Evolutionary conservation across 2,797 vertebrate genomes (phyloP).

Genomic region (Coendou prehensilis): DNA sequence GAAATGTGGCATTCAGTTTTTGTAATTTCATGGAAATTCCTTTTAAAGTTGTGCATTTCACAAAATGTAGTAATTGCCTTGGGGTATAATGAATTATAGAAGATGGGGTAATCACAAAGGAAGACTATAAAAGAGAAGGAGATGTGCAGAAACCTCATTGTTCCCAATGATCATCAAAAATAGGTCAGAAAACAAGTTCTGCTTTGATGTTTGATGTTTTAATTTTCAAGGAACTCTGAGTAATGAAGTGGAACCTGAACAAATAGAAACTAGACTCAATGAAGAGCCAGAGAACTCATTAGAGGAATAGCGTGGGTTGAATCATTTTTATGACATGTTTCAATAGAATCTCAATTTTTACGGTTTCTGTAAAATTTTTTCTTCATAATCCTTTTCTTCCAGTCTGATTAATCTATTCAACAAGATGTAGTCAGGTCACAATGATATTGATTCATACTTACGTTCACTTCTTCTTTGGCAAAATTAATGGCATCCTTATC

Average conservation of each 20-base stretch:
- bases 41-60: conserved; percentile 78
- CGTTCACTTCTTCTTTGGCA: neutral
- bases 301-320: conserved; percentile 24
- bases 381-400: conserved; percentile 53
- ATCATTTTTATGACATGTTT: conserved; percentile 72
- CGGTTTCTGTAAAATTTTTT: conserved; percentile 55
- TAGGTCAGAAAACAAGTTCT: conserved; percentile 82
- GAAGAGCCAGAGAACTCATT: conserved; percentile 66
- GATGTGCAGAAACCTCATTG: conserved; percentile 76
- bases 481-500: conserved; percentile 4
- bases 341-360: conserved; percentile 59
- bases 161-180: conserved; percentile 79
- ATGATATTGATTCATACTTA: neutral
- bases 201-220: conserved; percentile 83
- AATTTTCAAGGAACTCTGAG: conserved; percentile 75
- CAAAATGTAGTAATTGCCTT: conserved; percentile 78
- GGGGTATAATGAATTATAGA: conserved; percentile 73
- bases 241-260: conserved; percentile 83
- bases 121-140: conserved; percentile 53
- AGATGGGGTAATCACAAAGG: conserved; percentile 73
- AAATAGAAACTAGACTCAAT: conserved; percentile 77
- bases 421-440: neutral
- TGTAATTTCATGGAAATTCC: conserved; percentile 77
- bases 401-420: conserved; percentile 41
- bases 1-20: conserved; percentile 76